Evolutionary conservation across 2,888 invertebrate species (phyloP).

Genomic region (Eremobia ochroleuca): DNA sequence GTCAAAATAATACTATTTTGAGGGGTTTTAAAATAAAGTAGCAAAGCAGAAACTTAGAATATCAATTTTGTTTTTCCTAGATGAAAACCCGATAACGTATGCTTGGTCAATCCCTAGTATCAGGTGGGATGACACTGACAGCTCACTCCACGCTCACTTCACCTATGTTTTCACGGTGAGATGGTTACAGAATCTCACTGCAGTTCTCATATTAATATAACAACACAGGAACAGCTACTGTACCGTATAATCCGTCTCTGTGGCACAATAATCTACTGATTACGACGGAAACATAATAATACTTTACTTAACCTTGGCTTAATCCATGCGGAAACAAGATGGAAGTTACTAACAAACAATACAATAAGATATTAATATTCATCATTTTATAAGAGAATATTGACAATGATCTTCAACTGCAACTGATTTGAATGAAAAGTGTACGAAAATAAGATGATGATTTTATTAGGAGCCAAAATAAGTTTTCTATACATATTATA

Average conservation of each 20-base stretch:
- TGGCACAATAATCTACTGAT: constrained; percentile 5
- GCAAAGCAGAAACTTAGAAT: no score
- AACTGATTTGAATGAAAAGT: neutral
- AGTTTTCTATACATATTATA: neutral
- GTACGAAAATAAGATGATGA: neutral
- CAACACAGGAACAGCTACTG: neutral
- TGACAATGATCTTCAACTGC: constrained; percentile 18
- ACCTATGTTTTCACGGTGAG: no score
- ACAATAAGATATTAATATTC: constrained; percentile 21
- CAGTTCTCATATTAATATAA: no score
- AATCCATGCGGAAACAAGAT: constrained; percentile 49
- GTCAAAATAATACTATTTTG: no score
- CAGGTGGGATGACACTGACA: no score
- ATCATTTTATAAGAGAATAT: constrained; percentile 21
- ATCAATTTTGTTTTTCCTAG: no score
- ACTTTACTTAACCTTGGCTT: constrained; percentile 26
- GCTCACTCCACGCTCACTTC: no score
- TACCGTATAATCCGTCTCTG: neutral
- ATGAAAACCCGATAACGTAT: no score
- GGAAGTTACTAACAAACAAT: constrained; percentile 47
- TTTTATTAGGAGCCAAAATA: neutral
- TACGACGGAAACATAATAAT: constrained; percentile 19
- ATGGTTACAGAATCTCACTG: no score
- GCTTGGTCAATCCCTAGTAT: no score
- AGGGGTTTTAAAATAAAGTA: no score